Conservation (phyloP, 2,113 vertebrate species). For the Noturus placidus region DNA sequence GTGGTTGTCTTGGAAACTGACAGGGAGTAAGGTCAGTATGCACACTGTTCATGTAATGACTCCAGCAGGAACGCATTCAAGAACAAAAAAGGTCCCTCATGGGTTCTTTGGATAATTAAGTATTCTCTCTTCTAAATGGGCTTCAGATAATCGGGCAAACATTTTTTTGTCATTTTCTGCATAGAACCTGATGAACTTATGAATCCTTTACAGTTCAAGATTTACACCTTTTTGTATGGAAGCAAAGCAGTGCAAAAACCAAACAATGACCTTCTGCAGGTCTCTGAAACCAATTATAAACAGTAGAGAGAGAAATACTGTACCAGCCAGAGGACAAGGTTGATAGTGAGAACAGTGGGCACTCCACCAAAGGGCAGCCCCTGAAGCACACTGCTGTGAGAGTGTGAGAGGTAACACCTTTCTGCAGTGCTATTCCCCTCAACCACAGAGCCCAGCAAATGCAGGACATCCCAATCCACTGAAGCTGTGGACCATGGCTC, state of each 20-base stretch:
- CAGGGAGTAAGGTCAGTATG: slow-evolving; percentile 63
- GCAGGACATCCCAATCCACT: slow-evolving; percentile 56
- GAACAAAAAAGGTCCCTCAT: background rate
- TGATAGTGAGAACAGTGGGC: slow-evolving; percentile 88
- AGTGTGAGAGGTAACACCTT: slow-evolving; percentile 81
- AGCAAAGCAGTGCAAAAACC: background rate
- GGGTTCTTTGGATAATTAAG: background rate
- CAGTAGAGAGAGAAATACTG: slow-evolving; percentile 36
- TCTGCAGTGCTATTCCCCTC: slow-evolving; percentile 74
- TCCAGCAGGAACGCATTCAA: slow-evolving; percentile 43
- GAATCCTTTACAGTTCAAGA: background rate
- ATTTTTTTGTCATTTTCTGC: background rate
- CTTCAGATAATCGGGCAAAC: background rate
- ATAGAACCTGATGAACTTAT: background rate
- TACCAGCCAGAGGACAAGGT: slow-evolving; percentile 89
- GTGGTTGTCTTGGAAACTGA: slow-evolving; percentile 77
- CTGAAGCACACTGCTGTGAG: slow-evolving; percentile 86
- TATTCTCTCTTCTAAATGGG: background rate
- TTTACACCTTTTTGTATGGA: background rate
- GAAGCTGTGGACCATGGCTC: slow-evolving; percentile 46
- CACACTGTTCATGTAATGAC: slow-evolving; percentile 54
- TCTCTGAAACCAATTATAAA: slow-evolving; percentile 1
- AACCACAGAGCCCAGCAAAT: slow-evolving; percentile 54
- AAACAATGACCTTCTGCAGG: background rate
- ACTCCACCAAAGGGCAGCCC: slow-evolving; percentile 90